phyloP scores from a whole-genome alignment of 1,140 invertebrate genomes.

The Steinernema feltiae region DNA sequence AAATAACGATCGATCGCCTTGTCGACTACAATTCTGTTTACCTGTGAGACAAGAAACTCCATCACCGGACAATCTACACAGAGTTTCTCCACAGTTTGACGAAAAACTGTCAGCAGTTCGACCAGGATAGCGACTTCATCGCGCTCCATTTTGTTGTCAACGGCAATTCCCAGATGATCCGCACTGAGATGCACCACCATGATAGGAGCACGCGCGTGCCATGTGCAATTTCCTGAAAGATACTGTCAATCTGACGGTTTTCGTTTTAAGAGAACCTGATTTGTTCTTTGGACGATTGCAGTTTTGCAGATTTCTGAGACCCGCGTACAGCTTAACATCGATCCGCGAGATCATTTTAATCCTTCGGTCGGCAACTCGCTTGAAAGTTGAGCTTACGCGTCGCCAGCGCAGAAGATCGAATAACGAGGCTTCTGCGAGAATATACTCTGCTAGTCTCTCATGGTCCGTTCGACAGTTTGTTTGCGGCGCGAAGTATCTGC shows the following conservation, averaged over 20 bases:
- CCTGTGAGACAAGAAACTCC: constrained; percentile 51
- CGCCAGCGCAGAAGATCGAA: constrained; percentile 51
- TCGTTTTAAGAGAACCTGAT: background rate
- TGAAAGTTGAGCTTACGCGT: constrained; percentile 46
- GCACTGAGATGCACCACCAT: constrained; percentile 44
- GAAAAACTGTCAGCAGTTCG: constrained; percentile 38
- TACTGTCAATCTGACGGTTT: constrained; percentile 13
- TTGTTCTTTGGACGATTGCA: background rate
- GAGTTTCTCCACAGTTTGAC: constrained; percentile 43
- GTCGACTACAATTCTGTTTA: background rate
- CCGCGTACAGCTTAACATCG: constrained; percentile 48
- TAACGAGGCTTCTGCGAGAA: constrained; percentile 38
- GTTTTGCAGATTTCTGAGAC: constrained; percentile 40
- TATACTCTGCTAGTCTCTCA: constrained; percentile 37
- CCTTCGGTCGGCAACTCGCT: constrained; percentile 38
- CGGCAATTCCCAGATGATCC: constrained; percentile 45
- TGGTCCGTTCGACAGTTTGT: constrained; percentile 21
- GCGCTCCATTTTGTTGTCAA: constrained; percentile 45
- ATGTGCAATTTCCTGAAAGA: constrained; percentile 25
- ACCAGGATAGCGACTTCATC: constrained; percentile 43
- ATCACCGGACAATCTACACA: constrained; percentile 51
- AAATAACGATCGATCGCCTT: background rate
- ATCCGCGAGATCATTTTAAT: constrained; percentile 41
- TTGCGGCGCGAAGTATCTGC: constrained; percentile 12
- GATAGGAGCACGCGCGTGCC: constrained; percentile 47